Conservation (phyloP, 1,140 invertebrate species). For the Ceratosolen fusciceps region DNA sequence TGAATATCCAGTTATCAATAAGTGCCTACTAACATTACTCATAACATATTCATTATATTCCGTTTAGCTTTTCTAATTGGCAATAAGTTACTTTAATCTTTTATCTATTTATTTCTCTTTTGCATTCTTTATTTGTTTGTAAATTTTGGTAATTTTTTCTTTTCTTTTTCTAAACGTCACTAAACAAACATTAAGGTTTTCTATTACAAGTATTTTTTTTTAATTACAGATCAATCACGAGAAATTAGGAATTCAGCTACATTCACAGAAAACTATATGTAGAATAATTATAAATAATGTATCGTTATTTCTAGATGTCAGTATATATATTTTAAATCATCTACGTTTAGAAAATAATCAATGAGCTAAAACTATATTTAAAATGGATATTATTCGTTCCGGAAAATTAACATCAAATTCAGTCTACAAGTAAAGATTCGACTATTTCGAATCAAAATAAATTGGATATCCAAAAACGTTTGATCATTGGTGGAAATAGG, state of each 20-base stretch:
- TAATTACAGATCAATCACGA: background rate
- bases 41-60: slow-evolving; percentile 21
- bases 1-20: slow-evolving; percentile 42
- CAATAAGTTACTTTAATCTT: background rate
- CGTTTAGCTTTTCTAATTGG: background rate
- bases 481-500: slow-evolving; percentile 20
- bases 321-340: background rate
- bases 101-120: slow-evolving; percentile 20
- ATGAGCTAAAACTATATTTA: slow-evolving; percentile 27
- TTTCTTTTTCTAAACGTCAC: background rate
- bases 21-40: slow-evolving; percentile 39
- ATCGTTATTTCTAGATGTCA: background rate
- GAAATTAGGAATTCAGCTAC: slow-evolving; percentile 22
- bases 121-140: no score
- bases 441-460: slow-evolving; percentile 42
- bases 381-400: slow-evolving; percentile 25
- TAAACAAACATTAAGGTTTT: slow-evolving; percentile 1
- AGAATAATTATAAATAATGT: slow-evolving; percentile 16
- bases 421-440: slow-evolving; percentile 11
- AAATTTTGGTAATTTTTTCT: no score
- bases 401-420: slow-evolving; percentile 13
- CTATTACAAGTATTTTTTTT: slow-evolving; percentile 18
- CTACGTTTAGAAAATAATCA: background rate
- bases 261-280: slow-evolving; percentile 22
- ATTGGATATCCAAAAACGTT: slow-evolving; percentile 35